phyloP scores from a whole-genome alignment of 2,888 invertebrate species.

The Sympetrum striolatum region DNA sequence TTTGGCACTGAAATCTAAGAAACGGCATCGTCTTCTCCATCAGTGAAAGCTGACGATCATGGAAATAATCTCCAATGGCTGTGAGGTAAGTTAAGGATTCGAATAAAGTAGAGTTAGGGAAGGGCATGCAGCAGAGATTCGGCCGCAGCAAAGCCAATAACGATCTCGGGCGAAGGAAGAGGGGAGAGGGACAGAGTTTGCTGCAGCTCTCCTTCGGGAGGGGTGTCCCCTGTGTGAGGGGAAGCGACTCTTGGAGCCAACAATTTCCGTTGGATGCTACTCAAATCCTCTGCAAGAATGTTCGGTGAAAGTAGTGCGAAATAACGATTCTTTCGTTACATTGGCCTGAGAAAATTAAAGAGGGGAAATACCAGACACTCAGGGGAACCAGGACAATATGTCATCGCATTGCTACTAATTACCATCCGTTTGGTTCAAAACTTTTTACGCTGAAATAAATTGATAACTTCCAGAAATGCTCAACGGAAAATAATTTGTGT shows the following conservation, averaged over 20 bases:
- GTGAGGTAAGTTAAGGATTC: background rate
- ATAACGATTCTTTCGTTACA: too few relatives aligned
- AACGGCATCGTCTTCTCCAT: too few relatives aligned
- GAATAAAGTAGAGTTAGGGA: background rate
- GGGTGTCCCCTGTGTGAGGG: background rate
- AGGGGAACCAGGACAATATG: background rate
- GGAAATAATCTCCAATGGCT: background rate
- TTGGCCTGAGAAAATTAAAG: background rate
- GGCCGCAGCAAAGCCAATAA: constrained; percentile 30
- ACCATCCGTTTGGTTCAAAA: too few relatives aligned
- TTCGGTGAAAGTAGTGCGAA: background rate
- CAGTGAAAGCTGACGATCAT: too few relatives aligned
- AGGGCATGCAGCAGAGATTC: background rate
- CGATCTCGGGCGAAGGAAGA: background rate
- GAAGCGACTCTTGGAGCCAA: background rate
- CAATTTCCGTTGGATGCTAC: background rate
- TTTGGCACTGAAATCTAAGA: too few relatives aligned
- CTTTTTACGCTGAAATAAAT: too few relatives aligned
- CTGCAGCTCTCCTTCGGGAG: background rate
- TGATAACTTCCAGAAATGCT: too few relatives aligned
- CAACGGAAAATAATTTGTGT: too few relatives aligned
- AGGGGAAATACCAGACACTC: background rate
- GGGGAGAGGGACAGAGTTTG: background rate
- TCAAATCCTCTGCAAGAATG: background rate
- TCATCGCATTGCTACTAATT: too few relatives aligned